Percentiles rank a stretch among this genome's conserved stretches.
Evolutionary conservation across 2,888 invertebrate genomes (phyloP).

Genomic region (Drosophila acutilabella): DNA sequence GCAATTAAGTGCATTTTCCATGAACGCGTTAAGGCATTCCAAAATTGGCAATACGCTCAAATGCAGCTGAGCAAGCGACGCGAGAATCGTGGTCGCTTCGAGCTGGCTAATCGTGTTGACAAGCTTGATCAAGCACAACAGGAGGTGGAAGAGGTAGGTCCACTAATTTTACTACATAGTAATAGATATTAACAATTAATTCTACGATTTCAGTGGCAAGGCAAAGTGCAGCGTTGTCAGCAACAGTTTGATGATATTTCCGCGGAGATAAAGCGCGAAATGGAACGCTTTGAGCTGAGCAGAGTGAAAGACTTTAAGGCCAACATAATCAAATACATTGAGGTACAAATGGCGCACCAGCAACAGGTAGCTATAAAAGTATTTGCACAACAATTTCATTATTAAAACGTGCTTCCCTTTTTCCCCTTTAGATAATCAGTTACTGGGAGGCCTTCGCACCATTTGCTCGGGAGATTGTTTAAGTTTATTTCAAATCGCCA

Average conservation of each 20-base stretch:
- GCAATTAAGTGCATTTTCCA: conserved; percentile 94
- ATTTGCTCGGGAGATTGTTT: conserved; percentile 96
- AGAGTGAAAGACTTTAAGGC: conserved; percentile 95
- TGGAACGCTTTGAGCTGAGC: conserved; percentile 95
- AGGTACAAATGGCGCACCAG: conserved; percentile 97
- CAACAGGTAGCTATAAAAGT: conserved; percentile 89
- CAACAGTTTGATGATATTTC: conserved; percentile 98
- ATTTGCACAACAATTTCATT: not conserved
- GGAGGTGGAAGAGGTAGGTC: conserved; percentile 94
- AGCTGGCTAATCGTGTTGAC: conserved; percentile 95
- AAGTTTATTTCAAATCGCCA: conserved; percentile 83
- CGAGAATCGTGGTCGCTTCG: conserved; percentile 96
- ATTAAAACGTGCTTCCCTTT: conserved; percentile 23
- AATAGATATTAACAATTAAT: not conserved
- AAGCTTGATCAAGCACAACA: conserved; percentile 94
- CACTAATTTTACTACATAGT: too few relatives aligned
- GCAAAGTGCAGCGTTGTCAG: conserved; percentile 98
- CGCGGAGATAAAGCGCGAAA: conserved; percentile 96
- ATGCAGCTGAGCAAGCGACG: conserved; percentile 96
- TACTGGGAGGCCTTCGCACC: conserved; percentile 97
- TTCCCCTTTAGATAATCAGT: conserved; percentile 77
- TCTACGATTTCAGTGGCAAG: conserved; percentile 90
- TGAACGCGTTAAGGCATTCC: conserved; percentile 91
- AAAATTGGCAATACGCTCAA: conserved; percentile 99
- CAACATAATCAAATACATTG: conserved; percentile 95